Evolutionary conservation across 2,113 vertebrate genomes (phyloP), one percentile per base, ranked within the genome.

Genomic region (Vanacampus margaritifer): DNA sequence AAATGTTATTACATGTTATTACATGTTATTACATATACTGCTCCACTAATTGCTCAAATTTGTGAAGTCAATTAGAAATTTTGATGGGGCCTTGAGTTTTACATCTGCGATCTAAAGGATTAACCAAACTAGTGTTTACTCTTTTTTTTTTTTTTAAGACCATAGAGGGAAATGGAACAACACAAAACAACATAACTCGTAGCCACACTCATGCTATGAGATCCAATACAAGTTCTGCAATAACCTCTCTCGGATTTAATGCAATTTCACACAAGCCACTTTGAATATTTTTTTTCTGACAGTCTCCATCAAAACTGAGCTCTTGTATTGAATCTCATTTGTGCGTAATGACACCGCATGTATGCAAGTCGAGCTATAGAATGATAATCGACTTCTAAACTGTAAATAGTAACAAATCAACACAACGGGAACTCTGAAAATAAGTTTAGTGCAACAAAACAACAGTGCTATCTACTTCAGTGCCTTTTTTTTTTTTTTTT

Each of bases 381-480:
- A 23, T 51, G 48, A 51, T n/a, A 54, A 54, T 54, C 51, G 2
- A n/a, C 23, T 57, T 26, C 26, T 57, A 17, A n/a, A 32, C 26
- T 8, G 14, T 57, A 32, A 57, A 57, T 32, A 57, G 28, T 32
- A 19, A 57, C 6, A 35, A 28, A 57, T 17, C 32, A 51, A 23
- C 8, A 23, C 48, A 51, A 57, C 13, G 21, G 32, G 37, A 76
- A 24, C 61, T 58, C 32, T 57, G 46, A 75, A 68, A 80, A 69
- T 51, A 66, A 78, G 78, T 59, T 72, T 66, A 57, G 65, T 62
- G 58, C 71, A 79, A 67, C 50, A 73, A 65, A 78, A 61, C 24
- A 70, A 80, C 81, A 86, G 77, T 80, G 80, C 50, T 69, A 50
- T 76, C 61, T 75, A 78, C 70, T 74, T 74, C 54, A 80, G 76